These are phyloP conservation scores for Myotis davidii DNA, from an alignment of 2,113 vertebrate genomes.

Conservation along the genomic window DNA sequence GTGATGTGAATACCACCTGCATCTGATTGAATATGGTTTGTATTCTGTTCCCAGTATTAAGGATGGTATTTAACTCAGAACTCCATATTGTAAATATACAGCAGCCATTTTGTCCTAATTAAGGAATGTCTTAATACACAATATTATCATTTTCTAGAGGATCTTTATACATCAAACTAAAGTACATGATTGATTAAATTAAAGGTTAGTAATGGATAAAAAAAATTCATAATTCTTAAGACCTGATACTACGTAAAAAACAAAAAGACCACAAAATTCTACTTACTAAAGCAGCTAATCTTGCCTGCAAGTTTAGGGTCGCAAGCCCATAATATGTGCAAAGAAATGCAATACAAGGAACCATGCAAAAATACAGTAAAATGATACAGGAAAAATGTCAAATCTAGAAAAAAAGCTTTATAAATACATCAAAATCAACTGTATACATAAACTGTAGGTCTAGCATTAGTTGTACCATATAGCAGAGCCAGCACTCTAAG, in stretches of 20 bases:
- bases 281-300: constrained; percentile 97
- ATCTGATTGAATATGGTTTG: constrained; percentile 86
- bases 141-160: constrained; percentile 91
- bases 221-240: constrained; percentile 95
- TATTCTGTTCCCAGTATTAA: constrained; percentile 90
- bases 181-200: constrained; percentile 96
- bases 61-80: constrained; percentile 90
- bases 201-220: constrained; percentile 94
- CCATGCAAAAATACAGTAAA: constrained; percentile 96
- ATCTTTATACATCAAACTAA: constrained; percentile 98
- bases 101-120: constrained; percentile 97
- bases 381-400: constrained; percentile 93
- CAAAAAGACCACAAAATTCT: constrained; percentile 89
- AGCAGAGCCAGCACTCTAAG: constrained; percentile 95
- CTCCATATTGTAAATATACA: constrained; percentile 92
- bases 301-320: constrained; percentile 96
- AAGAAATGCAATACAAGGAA: constrained; percentile 99
- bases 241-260: constrained; percentile 91
- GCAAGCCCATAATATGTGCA: constrained; percentile 98
- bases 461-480: constrained; percentile 95
- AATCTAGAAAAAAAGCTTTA: constrained; percentile 94
- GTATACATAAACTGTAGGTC: constrained; percentile 92
- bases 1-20: constrained; percentile 82
- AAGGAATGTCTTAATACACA: constrained; percentile 99
- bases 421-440: constrained; percentile 98